A percentile compares a stretch with the other conserved stretches of the same genome.
Conservation (phyloP, 2,113 vertebrate species). For the Chloropsis cyanopogon region DNA sequence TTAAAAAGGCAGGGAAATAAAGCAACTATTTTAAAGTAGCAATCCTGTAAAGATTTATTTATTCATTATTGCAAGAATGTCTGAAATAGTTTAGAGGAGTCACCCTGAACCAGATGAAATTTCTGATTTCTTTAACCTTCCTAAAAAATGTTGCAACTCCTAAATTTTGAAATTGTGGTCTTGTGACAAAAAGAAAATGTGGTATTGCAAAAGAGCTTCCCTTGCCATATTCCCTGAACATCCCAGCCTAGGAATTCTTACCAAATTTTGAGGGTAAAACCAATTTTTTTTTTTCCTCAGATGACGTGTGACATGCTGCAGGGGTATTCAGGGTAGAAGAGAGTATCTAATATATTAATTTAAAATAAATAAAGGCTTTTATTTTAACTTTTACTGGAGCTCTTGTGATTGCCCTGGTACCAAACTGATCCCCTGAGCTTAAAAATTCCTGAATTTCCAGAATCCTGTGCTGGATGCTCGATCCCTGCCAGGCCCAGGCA, state of each 20-base stretch:
- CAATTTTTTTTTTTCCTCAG: accelerated
- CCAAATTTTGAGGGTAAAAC: not conserved
- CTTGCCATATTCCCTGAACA: not conserved
- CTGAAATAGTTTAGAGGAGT: not conserved
- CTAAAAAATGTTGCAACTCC: not conserved
- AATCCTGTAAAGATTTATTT: not conserved
- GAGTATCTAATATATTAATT: accelerated
- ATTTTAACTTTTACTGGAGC: not conserved
- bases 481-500: not conserved
- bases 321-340: too few species aligned
- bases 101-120: not conserved
- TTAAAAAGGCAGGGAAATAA: not conserved
- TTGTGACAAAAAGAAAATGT: not conserved
- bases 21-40: not conserved
- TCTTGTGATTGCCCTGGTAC: not conserved
- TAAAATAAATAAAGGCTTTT: not conserved
- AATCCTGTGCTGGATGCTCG: not conserved
- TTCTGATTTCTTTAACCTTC: constrained; percentile 5
- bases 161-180: constrained; percentile 25
- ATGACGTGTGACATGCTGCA: not conserved
- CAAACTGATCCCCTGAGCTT: not conserved
- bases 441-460: not conserved
- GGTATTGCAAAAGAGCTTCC: constrained; percentile 7
- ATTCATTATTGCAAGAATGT: not conserved
- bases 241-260: not conserved